Base-by-base conservation (phyloP, 2,888 invertebrate species). In the Noctua fimbriata region DNA sequence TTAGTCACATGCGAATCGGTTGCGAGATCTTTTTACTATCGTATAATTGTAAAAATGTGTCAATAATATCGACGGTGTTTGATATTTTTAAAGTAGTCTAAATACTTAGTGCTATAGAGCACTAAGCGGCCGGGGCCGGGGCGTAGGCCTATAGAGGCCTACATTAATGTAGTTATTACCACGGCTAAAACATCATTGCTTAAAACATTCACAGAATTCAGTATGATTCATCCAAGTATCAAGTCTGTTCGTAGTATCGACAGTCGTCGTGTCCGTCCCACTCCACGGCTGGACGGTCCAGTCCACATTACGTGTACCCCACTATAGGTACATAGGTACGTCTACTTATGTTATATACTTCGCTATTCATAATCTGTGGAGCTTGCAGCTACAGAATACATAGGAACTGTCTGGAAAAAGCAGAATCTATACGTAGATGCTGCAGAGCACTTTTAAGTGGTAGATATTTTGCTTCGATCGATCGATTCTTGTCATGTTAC, bases 211-310 rank as follows among this genome's bases (percentile, higher is more conserved):
- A 2, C 60, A 28, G 3, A 63, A 32, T 63, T 63, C 3, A 65
- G 10, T 2, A 24, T 71, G 71, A 67, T 44, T 60, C 36, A 71
- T 49, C 0, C 36, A 87, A 90, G 89, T 88, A 89, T 83, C 91
- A 90, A 91, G 76, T 86, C 74, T 21, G 47, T 14, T 81, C 3
- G 14, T 32, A 67, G 66, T 78, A 65, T 12, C 9, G 32, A 14
- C 63, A 60, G 65, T 69, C 84, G 85, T 76, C 87, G 84, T 85
- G 85, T 67, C 76, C 74, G 73, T 75, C 67, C 88, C 89, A 85
- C 87, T 87, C 87, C 88, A 85, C 89, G 78, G 52, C 16, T 83
- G 80, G 52, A 44, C 84, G 89, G 88, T 90, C 87, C 85, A 88
- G 81, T 87, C 88, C 79, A 87, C 82, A 85, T 88, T 79, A 84